Percentiles rank a stretch among this genome's conserved stretches.
phyloP scores from a whole-genome alignment of 1,140 invertebrate genomes.

The Brachionus rubens region DNA sequence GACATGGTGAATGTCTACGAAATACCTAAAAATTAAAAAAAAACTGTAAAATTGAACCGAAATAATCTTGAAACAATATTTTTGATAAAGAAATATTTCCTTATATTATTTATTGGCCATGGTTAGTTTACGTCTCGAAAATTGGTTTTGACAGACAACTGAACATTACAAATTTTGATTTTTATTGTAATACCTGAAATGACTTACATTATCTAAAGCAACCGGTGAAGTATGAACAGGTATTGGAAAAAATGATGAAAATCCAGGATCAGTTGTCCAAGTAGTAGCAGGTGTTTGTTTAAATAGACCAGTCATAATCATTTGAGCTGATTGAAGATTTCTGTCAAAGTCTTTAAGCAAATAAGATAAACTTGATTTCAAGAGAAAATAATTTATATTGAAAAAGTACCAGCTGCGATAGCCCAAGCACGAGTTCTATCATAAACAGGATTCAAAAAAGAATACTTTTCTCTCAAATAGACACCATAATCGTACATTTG shows the following conservation, averaged over 20 bases:
- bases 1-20: slow-evolving; percentile 2
- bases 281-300: background rate
- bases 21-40: background rate
- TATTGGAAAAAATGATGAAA: background rate
- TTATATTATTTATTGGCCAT: too few relatives aligned
- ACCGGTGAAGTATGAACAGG: background rate
- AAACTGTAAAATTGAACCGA: too few relatives aligned
- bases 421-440: slow-evolving; percentile 9
- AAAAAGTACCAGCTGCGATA: background rate
- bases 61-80: too few relatives aligned
- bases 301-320: slow-evolving; percentile 19
- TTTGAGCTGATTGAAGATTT: slow-evolving; percentile 26
- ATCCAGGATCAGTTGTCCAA: background rate
- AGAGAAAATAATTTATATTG: background rate
- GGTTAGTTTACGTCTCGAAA: too few relatives aligned
- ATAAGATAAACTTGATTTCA: background rate
- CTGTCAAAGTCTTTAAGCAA: background rate
- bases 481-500: slow-evolving; percentile 1
- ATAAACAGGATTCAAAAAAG: background rate
- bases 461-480: background rate
- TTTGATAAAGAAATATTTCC: too few relatives aligned
- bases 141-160: too few relatives aligned
- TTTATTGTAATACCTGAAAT: background rate
- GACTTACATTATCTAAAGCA: background rate
- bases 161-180: too few relatives aligned